phyloP scores from a whole-genome alignment of 2,888 invertebrate genomes.

The Cyrtodaria siliqua region DNA sequence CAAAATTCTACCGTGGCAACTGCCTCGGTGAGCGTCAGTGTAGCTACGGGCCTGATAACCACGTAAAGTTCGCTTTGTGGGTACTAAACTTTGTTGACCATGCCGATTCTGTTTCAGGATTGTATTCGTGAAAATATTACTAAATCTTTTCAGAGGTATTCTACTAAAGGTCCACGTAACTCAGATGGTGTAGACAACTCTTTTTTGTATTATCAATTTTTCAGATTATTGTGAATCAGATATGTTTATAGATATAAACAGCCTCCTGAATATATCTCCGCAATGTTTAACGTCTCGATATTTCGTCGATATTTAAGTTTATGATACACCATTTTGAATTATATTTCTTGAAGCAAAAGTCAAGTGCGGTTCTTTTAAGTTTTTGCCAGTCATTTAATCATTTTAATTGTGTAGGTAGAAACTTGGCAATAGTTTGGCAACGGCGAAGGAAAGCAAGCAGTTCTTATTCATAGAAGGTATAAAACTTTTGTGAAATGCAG shows the following conservation, averaged over 20 bases:
- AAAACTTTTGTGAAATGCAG: conserved; percentile 57
- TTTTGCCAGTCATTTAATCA: conserved; percentile 77
- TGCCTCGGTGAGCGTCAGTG: too few species aligned
- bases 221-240: too few species aligned
- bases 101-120: too few species aligned
- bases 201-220: too few species aligned
- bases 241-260: conserved; percentile 59
- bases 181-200: too few species aligned
- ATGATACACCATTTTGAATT: conserved; percentile 80
- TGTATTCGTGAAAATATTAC: too few species aligned
- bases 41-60: too few species aligned
- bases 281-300: conserved; percentile 15
- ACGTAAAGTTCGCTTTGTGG: too few species aligned
- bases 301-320: conserved; percentile 69
- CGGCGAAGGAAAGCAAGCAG: conserved; percentile 63
- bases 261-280: conserved; percentile 19
- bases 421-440: conserved; percentile 74
- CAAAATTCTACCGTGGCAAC: too few species aligned
- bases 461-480: conserved; percentile 77
- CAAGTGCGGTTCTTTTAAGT: conserved; percentile 72
- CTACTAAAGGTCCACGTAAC: too few species aligned
- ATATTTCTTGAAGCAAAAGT: conserved; percentile 64
- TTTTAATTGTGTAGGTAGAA: conserved; percentile 78
- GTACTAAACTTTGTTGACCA: too few species aligned
- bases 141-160: too few species aligned